phyloP scores from a whole-genome alignment of 1,140 invertebrate species.

The Euwallacea similis region DNA sequence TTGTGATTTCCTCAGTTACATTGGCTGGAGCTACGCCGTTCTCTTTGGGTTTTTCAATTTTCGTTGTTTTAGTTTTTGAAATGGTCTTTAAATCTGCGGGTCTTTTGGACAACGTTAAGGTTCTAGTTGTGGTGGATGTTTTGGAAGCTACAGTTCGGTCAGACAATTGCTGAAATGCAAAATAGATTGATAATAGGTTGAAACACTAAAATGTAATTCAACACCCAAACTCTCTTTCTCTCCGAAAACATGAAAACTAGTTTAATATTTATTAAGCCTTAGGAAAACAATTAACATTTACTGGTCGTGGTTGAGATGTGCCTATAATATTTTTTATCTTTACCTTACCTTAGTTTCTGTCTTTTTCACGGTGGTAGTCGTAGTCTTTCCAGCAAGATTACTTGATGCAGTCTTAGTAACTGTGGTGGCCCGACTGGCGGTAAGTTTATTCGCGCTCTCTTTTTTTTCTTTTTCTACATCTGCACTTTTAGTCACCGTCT shows the following conservation, averaged over 20 bases:
- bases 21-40: slow-evolving; percentile 42
- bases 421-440: slow-evolving; percentile 53
- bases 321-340: no score
- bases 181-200: neutral
- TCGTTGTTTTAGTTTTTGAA: slow-evolving; percentile 44
- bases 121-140: slow-evolving; percentile 41
- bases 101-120: slow-evolving; percentile 41
- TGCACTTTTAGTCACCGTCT: slow-evolving; percentile 43
- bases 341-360: slow-evolving; percentile 49
- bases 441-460: slow-evolving; percentile 63
- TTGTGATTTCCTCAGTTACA: slow-evolving; percentile 44
- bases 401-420: slow-evolving; percentile 47
- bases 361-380: slow-evolving; percentile 55
- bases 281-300: no score
- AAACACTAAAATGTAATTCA: neutral
- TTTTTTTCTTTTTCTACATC: slow-evolving; percentile 62
- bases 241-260: no score
- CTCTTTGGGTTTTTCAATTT: slow-evolving; percentile 47
- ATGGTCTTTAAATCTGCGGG: slow-evolving; percentile 39
- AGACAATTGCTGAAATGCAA: slow-evolving; percentile 23
- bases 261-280: no score
- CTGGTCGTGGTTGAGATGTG: no score
- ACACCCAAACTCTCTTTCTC: no score
- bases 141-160: slow-evolving; percentile 42
- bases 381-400: slow-evolving; percentile 51